Percentiles rank a stretch among this genome's conserved stretches.
Evolutionary conservation across 1,140 invertebrate species (phyloP).

Genomic region (Drosophila tani): DNA sequence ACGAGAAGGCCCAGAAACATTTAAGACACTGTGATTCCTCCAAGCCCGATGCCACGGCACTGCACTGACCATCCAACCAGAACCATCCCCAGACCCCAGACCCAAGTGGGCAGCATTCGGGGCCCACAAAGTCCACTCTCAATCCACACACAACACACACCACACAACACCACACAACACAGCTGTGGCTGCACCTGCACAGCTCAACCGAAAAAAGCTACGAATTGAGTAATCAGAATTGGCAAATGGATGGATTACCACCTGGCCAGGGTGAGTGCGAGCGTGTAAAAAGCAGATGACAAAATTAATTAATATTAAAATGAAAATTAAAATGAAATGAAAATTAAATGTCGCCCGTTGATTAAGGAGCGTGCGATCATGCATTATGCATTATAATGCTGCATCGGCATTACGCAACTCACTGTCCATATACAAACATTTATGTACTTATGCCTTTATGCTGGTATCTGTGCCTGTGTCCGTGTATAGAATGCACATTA

Average conservation of each 20-base stretch:
- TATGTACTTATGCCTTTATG: constrained; percentile 43
- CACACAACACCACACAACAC: background rate
- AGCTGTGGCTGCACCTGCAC: constrained; percentile 21
- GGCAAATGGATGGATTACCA: constrained; percentile 38
- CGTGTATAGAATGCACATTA: constrained; percentile 58
- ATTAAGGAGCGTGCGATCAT: constrained; percentile 59
- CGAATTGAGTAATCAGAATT: constrained; percentile 24
- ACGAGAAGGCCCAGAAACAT: constrained; percentile 52
- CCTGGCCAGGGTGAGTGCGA: background rate
- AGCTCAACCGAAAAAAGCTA: constrained; percentile 15
- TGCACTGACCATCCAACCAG: background rate
- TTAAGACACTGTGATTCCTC: background rate
- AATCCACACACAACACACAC: background rate
- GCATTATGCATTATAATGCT: constrained; percentile 52
- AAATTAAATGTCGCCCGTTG: constrained; percentile 54
- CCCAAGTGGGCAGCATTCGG: background rate
- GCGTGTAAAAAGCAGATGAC: constrained; percentile 49
- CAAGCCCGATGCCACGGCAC: background rate
- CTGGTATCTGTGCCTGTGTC: constrained; percentile 2
- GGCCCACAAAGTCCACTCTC: constrained; percentile 10
- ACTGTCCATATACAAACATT: constrained; percentile 14
- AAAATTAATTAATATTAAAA: constrained; percentile 74
- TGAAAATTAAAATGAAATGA: constrained; percentile 55
- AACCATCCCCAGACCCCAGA: too few relatives aligned
- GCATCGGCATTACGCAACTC: constrained; percentile 24